phyloP scores from a whole-genome alignment of 2,113 vertebrate species.

The Herpailurus yagouaroundi region DNA sequence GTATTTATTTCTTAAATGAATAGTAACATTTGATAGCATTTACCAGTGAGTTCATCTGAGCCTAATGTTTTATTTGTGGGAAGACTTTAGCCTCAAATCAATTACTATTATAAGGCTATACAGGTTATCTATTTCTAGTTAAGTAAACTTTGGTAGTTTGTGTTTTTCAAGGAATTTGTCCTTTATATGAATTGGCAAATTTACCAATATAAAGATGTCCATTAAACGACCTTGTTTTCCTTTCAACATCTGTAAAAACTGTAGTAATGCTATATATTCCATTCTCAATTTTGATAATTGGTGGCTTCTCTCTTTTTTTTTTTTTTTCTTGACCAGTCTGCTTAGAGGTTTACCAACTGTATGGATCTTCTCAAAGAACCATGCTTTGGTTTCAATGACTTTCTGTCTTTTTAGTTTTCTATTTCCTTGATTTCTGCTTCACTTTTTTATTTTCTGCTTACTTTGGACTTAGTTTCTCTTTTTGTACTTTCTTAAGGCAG shows the following conservation, averaged over 20 bases:
- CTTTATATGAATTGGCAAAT: background rate
- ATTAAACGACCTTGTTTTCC: background rate
- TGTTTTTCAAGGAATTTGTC: background rate
- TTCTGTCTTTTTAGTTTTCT: background rate
- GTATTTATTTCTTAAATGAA: background rate
- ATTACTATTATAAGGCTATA: background rate
- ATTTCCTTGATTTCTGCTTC: background rate
- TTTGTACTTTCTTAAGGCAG: background rate
- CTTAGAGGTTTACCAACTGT: background rate
- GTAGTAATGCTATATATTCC: background rate
- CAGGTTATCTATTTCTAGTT: background rate
- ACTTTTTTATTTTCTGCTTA: background rate
- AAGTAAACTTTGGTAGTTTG: background rate
- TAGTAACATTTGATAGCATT: background rate
- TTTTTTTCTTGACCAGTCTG: background rate
- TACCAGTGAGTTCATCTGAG: background rate
- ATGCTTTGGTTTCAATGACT: background rate
- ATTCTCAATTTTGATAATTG: background rate
- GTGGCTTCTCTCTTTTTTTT: background rate
- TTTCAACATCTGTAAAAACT: background rate
- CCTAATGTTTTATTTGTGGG: background rate
- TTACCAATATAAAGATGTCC: background rate
- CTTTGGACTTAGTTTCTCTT: background rate
- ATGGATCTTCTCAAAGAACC: background rate
- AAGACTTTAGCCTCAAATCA: background rate